Percentiles rank a stretch among this genome's conserved stretches.
phyloP scores from a whole-genome alignment of 2,888 invertebrate genomes.

The Catocala sponsa region DNA sequence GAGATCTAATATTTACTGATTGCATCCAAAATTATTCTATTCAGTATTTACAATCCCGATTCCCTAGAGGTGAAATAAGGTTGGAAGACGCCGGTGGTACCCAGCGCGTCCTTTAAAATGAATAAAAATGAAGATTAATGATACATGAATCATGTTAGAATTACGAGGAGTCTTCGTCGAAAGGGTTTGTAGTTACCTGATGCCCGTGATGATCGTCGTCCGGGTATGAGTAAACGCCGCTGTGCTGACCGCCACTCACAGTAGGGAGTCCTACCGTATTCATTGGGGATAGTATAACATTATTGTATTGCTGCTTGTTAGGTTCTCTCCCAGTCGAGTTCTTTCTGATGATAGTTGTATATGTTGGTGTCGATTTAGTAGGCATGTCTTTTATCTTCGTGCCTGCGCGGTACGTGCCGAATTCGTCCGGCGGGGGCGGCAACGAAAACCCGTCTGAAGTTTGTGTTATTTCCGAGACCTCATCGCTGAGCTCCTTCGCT shows the following conservation, averaged over 20 bases:
- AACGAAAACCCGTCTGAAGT: conserved; percentile 81
- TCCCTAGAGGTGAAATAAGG: conserved; percentile 64
- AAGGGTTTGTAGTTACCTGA: conserved; percentile 80
- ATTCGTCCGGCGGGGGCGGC: conserved; percentile 84
- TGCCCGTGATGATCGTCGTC: conserved; percentile 70
- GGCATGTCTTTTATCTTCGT: conserved; percentile 77
- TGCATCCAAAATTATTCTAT: conserved; percentile 40
- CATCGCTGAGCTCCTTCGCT: conserved; percentile 77
- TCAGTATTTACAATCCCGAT: conserved; percentile 62
- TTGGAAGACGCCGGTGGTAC: conserved; percentile 58
- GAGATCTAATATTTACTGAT: conserved; percentile 62
- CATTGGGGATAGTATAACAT: conserved; percentile 71
- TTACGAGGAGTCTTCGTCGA: conserved; percentile 74
- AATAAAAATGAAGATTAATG: conserved; percentile 57
- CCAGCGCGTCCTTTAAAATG: conserved; percentile 63
- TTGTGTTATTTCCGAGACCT: conserved; percentile 78
- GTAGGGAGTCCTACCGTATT: conserved; percentile 81
- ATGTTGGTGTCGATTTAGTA: conserved; percentile 70
- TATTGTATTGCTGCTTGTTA: conserved; percentile 66
- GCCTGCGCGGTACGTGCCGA: conserved; percentile 77
- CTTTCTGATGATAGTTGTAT: conserved; percentile 73
- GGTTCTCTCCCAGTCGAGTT: conserved; percentile 66
- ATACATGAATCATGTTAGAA: conserved; percentile 32
- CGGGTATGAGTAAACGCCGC: conserved; percentile 74
- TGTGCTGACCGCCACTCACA: conserved; percentile 66